These are phyloP conservation scores for Biston stratarius DNA, from an alignment of 2,888 invertebrate species.

Conservation along the genomic window DNA sequence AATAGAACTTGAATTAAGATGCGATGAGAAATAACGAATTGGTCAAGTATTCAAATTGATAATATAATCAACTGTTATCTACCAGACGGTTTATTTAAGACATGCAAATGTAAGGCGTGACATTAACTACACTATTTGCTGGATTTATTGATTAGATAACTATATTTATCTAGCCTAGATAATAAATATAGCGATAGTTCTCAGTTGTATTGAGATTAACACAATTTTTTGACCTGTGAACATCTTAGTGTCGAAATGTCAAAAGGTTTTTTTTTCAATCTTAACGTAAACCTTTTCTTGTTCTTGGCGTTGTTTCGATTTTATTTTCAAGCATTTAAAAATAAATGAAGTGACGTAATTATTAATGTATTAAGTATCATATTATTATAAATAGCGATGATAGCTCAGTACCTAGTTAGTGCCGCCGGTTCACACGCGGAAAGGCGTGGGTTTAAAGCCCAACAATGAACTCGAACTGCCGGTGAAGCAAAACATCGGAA, in stretches of 20 bases:
- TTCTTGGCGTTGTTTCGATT: too few species aligned
- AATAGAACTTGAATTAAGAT: neutral
- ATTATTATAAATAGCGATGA: too few species aligned
- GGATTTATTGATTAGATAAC: conserved; percentile 4
- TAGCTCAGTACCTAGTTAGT: too few species aligned
- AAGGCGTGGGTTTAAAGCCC: too few species aligned
- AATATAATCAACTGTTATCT: neutral
- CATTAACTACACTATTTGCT: neutral
- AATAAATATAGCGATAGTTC: neutral
- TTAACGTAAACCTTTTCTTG: too few species aligned
- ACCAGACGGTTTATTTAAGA: conserved; percentile 1
- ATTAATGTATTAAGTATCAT: too few species aligned
- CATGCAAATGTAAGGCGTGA: neutral
- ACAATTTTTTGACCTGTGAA: neutral
- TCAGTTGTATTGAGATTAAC: neutral
- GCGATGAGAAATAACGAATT: neutral
- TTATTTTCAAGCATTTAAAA: too few species aligned
- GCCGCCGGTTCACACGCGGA: too few species aligned
- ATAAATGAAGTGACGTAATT: too few species aligned
- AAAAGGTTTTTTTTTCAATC: too few species aligned
- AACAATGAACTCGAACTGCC: too few species aligned
- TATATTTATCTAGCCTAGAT: conserved; percentile 8
- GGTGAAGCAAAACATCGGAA: too few species aligned
- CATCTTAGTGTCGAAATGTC: neutral
- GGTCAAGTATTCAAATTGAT: neutral